These are phyloP conservation scores for Scelioninae gen. 1 DNA, from an alignment of 2,888 invertebrate genomes.

Conservation along the genomic window DNA sequence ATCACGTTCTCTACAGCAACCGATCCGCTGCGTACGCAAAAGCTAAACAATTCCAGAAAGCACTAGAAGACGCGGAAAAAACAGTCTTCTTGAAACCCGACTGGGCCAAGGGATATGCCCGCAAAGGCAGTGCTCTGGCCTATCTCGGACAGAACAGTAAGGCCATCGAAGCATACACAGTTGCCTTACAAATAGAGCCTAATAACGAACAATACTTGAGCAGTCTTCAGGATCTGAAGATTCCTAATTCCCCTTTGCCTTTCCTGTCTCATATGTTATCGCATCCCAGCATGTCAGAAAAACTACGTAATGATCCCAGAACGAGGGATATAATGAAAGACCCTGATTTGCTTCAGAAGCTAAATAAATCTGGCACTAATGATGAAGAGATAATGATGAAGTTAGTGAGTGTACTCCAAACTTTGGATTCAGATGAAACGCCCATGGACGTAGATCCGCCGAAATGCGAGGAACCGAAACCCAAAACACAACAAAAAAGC, in stretches of 20 bases:
- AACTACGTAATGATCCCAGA: too few species aligned
- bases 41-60: slow-evolving; percentile 89
- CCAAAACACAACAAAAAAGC: slow-evolving; percentile 85
- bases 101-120: slow-evolving; percentile 95
- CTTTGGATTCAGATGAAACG: slow-evolving; percentile 81
- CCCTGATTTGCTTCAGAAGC: too few species aligned
- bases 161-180: slow-evolving; percentile 91
- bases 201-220: slow-evolving; percentile 89
- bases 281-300: too few species aligned
- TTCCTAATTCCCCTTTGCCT: too few species aligned
- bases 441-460: slow-evolving; percentile 86
- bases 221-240: slow-evolving; percentile 88
- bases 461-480: slow-evolving; percentile 74
- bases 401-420: too few species aligned
- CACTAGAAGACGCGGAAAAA: slow-evolving; percentile 93
- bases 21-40: slow-evolving; percentile 96
- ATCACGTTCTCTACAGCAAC: slow-evolving; percentile 96
- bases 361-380: too few species aligned
- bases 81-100: slow-evolving; percentile 92
- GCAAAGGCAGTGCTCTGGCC: slow-evolving; percentile 94
- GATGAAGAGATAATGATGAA: too few species aligned
- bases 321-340: too few species aligned
- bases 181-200: slow-evolving; percentile 90
- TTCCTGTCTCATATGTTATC: too few species aligned
- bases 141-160: slow-evolving; percentile 90